phyloP scores from a whole-genome alignment of 1,140 invertebrate genomes.

The Conopomorpha cramerella region DNA sequence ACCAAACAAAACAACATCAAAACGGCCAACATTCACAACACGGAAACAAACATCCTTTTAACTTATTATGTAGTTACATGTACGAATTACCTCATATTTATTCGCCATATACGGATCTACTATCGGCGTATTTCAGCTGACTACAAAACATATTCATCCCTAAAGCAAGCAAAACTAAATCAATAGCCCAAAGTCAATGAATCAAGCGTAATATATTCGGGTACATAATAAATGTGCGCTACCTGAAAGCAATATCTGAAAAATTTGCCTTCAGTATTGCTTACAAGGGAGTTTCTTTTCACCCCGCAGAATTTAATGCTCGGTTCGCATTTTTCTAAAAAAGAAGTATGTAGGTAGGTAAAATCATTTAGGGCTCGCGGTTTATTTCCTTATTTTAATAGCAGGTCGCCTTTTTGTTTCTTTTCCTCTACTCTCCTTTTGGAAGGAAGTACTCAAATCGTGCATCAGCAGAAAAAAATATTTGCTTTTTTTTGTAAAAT shows the following conservation, averaged over 20 bases:
- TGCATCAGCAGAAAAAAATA: too few relatives aligned
- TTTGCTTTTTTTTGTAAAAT: too few relatives aligned
- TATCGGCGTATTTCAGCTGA: too few relatives aligned
- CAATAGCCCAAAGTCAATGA: conserved; percentile 60
- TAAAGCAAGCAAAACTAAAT: conserved; percentile 59
- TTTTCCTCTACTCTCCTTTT: too few relatives aligned
- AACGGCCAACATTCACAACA: too few relatives aligned
- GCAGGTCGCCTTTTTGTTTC: conserved; percentile 43
- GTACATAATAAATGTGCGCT: conserved; percentile 61
- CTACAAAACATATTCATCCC: too few relatives aligned
- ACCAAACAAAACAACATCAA: too few relatives aligned
- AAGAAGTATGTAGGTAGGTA: conserved; percentile 58
- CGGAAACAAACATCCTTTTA: too few relatives aligned
- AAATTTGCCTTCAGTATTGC: conserved; percentile 61
- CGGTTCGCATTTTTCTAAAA: conserved; percentile 59
- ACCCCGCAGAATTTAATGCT: conserved; percentile 60
- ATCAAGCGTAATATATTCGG: conserved; percentile 61
- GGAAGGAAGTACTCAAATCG: too few relatives aligned
- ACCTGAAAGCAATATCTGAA: conserved; percentile 61
- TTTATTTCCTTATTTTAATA: conserved; percentile 60
- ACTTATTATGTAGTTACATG: too few relatives aligned
- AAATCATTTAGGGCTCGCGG: conserved; percentile 55
- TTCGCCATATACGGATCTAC: too few relatives aligned
- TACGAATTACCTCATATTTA: too few relatives aligned
- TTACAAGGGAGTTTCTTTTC: conserved; percentile 60